Base-by-base conservation (phyloP, 2,113 vertebrate species). In the Leptodactylus fuscus region DNA sequence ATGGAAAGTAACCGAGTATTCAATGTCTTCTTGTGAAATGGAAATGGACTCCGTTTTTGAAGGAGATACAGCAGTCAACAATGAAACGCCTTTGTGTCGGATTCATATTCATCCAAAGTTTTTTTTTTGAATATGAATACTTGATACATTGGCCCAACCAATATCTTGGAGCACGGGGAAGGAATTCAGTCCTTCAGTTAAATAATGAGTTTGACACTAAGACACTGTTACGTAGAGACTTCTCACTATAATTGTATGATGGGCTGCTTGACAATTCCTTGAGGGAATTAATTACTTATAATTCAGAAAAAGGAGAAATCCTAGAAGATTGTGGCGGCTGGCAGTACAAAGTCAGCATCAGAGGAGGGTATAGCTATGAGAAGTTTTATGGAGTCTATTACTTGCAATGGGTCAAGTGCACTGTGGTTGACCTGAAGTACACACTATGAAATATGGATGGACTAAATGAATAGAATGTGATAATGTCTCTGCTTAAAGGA, bases 281-380 rank as follows among this genome's bases (percentile, higher is more conserved):
- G 53, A 80, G 77, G 77, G 53, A 80, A 41, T 80, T 80, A 80
- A 80, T 80, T 80, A 80, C 49, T 80, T 55, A 60, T 80, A 80
- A 62, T 80, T 38, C 49, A 11, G 77, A 60, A 58, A 58, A 80
- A 58, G 12, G 55, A 16, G 9, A 44, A 44, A 44, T 4, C 41
- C 41, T 22, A 8, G 46, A 76, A 49, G 46, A 49, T 32, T 76
- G 65, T n/a, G n/a, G n/a, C 9, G 48, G 44, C 24, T 38, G 32
- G 6, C 22, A 27, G 53, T 27, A 41, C 20, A 80, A 80, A 62
- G 20, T 0, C 13, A 41, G 36, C 36, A 60, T 62, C 77, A 62
- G 34, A 62, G n/a, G 36, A 80, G 1, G 38, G n/a, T 15, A 27
- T 5, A 5, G 48, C 22, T 41, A 80, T 15, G 1, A 13, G 62